phyloP scores from a whole-genome alignment of 2,888 invertebrate species.

The Chironomus riparius region DNA sequence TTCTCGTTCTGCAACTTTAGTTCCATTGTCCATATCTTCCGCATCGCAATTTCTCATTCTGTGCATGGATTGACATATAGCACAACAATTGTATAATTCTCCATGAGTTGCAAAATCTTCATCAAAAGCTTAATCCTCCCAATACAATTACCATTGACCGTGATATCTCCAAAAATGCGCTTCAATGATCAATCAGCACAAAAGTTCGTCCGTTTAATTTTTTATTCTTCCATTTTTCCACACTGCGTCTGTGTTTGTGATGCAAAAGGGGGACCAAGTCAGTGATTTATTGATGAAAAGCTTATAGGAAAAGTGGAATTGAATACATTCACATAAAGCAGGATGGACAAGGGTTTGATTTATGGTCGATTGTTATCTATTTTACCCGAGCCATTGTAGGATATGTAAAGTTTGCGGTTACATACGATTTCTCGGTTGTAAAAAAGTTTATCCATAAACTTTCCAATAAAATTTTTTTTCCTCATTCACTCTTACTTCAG shows the following conservation, averaged over 20 bases:
- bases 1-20: too few relatives aligned
- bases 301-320: background rate
- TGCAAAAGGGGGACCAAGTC: background rate
- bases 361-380: constrained; percentile 8
- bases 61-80: too few relatives aligned
- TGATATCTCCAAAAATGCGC: too few relatives aligned
- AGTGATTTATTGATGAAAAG: constrained; percentile 6
- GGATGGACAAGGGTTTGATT: constrained; percentile 12
- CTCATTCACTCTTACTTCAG: background rate
- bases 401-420: background rate
- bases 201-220: too few relatives aligned
- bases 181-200: too few relatives aligned
- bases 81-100: too few relatives aligned
- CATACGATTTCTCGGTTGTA: background rate
- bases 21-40: too few relatives aligned
- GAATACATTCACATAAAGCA: background rate
- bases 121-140: too few relatives aligned
- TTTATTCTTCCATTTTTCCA: background rate
- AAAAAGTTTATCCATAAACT: background rate
- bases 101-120: too few relatives aligned
- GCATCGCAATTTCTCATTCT: too few relatives aligned
- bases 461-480: background rate
- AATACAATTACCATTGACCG: too few relatives aligned
- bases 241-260: background rate
- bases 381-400: background rate